These are phyloP conservation scores for Drosophila novamexicana DNA, from an alignment of 1,140 invertebrate species.

Conservation along the genomic window DNA sequence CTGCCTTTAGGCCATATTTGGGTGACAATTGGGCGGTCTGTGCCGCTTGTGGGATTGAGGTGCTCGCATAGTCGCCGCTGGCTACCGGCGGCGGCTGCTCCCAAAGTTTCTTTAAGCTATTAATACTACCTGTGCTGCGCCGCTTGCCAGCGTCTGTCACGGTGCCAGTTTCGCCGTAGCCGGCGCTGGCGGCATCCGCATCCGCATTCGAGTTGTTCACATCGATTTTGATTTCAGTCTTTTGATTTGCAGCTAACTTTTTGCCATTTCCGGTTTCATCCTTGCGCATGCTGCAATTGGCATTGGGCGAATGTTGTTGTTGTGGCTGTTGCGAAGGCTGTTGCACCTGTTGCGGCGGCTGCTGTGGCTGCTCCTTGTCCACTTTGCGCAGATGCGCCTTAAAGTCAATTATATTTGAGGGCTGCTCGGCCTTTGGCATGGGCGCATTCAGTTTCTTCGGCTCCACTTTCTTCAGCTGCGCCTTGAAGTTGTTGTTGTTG, in stretches of 20 bases:
- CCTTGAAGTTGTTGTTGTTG: conserved; percentile 85
- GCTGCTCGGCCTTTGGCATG: conserved; percentile 85
- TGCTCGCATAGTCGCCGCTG: conserved; percentile 84
- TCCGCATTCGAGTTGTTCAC: conserved; percentile 60
- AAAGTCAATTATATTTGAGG: conserved; percentile 90
- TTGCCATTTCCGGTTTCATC: conserved; percentile 46
- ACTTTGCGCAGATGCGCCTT: conserved; percentile 94
- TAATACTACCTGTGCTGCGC: conserved; percentile 96
- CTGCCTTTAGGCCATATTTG: conserved; percentile 70
- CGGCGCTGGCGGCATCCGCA: conserved; percentile 29
- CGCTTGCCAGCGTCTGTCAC: conserved; percentile 89
- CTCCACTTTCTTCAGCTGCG: conserved; percentile 89
- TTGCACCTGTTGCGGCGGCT: conserved; percentile 8
- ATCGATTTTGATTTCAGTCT: conserved; percentile 85
- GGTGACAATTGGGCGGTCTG: conserved; percentile 67
- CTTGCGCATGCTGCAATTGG: conserved; percentile 78
- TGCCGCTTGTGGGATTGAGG: conserved; percentile 48
- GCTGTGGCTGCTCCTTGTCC: conserved; percentile 84
- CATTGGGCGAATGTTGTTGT: conserved; percentile 23
- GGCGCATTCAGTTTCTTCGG: conserved; percentile 85
- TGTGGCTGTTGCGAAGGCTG: conserved; percentile 17
- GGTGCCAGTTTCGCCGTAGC: not conserved
- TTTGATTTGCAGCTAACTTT: conserved; percentile 74
- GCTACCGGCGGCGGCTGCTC: conserved; percentile 88
- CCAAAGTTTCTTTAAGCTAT: conserved; percentile 96